Conservation (phyloP, 1,140 invertebrate species). For the Zaprionus ornatus region DNA sequence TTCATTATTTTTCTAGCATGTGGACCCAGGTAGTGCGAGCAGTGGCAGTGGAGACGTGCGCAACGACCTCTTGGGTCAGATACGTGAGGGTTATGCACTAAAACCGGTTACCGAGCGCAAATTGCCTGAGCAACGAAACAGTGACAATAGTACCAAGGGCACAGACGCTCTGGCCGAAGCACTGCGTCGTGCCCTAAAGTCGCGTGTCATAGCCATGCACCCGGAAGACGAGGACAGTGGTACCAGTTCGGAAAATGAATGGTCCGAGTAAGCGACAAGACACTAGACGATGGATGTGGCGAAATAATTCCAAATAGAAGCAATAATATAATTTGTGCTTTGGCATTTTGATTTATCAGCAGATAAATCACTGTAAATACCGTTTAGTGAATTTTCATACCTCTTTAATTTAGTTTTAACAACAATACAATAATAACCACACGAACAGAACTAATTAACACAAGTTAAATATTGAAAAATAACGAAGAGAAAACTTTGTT, state of each 20-base stretch:
- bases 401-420: conserved; percentile 71
- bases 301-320: conserved; percentile 73
- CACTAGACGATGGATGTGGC: conserved; percentile 35
- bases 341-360: conserved; percentile 74
- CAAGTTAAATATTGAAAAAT: conserved; percentile 13
- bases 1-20: conserved; percentile 84
- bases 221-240: conserved; percentile 79
- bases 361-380: conserved; percentile 71
- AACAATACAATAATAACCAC: conserved; percentile 41
- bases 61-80: conserved; percentile 91
- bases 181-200: conserved; percentile 68
- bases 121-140: conserved; percentile 60
- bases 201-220: conserved; percentile 70
- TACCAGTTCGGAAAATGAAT: conserved; percentile 74
- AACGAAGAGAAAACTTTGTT: conserved; percentile 28
- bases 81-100: conserved; percentile 90
- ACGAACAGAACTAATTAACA: conserved; percentile 37
- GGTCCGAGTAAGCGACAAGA: conserved; percentile 64
- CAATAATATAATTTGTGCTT: conserved; percentile 76
- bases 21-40: conserved; percentile 85
- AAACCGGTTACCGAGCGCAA: conserved; percentile 85
- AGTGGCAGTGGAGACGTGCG: conserved; percentile 85
- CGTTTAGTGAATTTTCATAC: conserved; percentile 77
- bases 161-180: conserved; percentile 82
- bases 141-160: conserved; percentile 57